These are phyloP conservation scores for Corythornis leucogaster DNA, from an alignment of 2,797 vertebrate species.

Conservation along the genomic window DNA sequence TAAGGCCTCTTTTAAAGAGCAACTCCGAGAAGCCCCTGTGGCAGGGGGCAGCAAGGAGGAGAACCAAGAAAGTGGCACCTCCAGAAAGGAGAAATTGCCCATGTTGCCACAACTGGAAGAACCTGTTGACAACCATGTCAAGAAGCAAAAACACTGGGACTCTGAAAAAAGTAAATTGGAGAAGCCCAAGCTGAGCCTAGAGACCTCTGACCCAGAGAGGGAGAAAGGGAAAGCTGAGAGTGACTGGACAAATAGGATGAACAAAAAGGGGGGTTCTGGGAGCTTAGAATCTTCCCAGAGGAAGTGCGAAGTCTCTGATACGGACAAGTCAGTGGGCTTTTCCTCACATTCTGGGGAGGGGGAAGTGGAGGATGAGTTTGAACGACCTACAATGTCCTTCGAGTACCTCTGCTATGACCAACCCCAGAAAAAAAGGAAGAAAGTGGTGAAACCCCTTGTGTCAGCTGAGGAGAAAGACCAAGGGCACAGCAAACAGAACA, in stretches of 20 bases:
- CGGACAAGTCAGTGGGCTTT: slow-evolving; percentile 47
- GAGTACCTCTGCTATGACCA: slow-evolving; percentile 97
- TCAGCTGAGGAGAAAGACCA: slow-evolving; percentile 79
- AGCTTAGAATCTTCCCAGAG: slow-evolving; percentile 60
- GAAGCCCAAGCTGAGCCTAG: slow-evolving; percentile 58
- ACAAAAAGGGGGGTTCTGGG: slow-evolving; percentile 70
- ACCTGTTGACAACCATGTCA: slow-evolving; percentile 67
- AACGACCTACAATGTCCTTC: slow-evolving; percentile 94
- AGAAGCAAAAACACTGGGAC: slow-evolving; percentile 78
- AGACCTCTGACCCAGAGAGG: neutral
- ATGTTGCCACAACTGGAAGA: neutral
- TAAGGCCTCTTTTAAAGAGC: slow-evolving; percentile 71
- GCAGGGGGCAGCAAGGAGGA: slow-evolving; percentile 75
- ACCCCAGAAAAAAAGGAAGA: slow-evolving; percentile 90
- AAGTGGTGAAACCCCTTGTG: slow-evolving; percentile 61
- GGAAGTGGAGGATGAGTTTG: slow-evolving; percentile 82
- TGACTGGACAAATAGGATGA: slow-evolving; percentile 41
- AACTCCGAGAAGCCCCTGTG: slow-evolving; percentile 67
- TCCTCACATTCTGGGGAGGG: slow-evolving; percentile 64
- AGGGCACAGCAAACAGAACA: slow-evolving; percentile 76
- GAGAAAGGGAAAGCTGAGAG: slow-evolving; percentile 60
- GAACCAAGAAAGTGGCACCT: slow-evolving; percentile 56
- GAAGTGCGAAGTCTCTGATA: slow-evolving; percentile 52
- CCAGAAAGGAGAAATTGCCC: slow-evolving; percentile 68
- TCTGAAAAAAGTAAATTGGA: slow-evolving; percentile 69